phyloP scores from a whole-genome alignment of 2,888 invertebrate genomes.

The Machimus rusticus region DNA sequence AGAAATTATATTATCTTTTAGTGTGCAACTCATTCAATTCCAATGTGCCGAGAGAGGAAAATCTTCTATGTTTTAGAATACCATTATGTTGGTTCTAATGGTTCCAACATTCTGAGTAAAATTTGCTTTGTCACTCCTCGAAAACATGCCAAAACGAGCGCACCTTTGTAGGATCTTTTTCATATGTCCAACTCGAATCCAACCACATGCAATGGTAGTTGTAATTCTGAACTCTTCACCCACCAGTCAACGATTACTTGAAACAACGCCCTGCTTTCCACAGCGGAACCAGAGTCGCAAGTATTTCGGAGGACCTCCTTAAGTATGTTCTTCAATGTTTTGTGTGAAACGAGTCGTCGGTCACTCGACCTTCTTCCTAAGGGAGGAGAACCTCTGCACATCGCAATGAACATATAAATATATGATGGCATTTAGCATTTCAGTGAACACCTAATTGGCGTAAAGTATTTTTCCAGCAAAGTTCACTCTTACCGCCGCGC shows the following conservation, averaged over 20 bases:
- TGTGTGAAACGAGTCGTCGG: constrained; percentile 19
- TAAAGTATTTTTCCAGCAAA: constrained; percentile 4
- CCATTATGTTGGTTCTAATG: neutral
- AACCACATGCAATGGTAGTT: neutral
- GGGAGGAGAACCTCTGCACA: neutral
- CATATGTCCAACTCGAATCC: neutral
- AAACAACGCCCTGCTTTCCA: neutral
- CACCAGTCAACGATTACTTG: neutral
- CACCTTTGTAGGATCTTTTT: neutral
- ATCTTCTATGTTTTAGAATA: neutral
- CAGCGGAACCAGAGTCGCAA: neutral
- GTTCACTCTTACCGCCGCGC: neutral
- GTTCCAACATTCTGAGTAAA: neutral
- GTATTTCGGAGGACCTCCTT: neutral
- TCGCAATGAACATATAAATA: neutral
- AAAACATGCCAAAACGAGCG: neutral
- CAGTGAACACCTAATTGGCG: constrained; percentile 6
- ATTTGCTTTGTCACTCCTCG: neutral
- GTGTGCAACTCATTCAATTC: too few relatives aligned
- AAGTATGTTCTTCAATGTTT: neutral
- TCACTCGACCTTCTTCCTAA: constrained; percentile 29
- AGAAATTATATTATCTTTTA: too few relatives aligned
- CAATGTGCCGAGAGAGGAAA: neutral
- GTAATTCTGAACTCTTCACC: neutral
- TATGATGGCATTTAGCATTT: constrained; percentile 10